phyloP scores from a whole-genome alignment of 2,888 invertebrate genomes.

The Drosophila niveifrons region DNA sequence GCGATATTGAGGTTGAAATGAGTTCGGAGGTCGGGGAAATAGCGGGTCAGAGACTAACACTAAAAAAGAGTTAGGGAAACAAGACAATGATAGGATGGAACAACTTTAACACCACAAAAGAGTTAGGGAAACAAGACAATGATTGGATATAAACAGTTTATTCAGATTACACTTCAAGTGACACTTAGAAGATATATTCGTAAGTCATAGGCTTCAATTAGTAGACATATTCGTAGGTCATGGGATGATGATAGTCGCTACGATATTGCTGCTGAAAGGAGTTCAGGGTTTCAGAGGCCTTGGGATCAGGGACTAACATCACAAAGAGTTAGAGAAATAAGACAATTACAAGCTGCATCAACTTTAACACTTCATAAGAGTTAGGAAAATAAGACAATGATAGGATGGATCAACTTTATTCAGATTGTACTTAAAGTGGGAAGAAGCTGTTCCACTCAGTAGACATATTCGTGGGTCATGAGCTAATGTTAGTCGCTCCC shows the following conservation, averaged over 20 bases:
- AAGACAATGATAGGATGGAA: too few relatives aligned
- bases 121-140: too few relatives aligned
- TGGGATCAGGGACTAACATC: conserved; percentile 4
- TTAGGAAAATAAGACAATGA: conserved; percentile 60
- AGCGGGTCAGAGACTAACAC: conserved; percentile 14
- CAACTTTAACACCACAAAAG: too few relatives aligned
- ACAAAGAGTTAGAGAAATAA: too few relatives aligned
- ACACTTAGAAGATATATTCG: conserved; percentile 69
- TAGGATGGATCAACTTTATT: conserved; percentile 57
- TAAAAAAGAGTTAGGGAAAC: too few relatives aligned
- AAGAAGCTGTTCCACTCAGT: conserved; percentile 37
- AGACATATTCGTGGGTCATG: conserved; percentile 77
- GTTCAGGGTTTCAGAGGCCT: conserved; percentile 67
- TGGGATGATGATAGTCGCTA: conserved; percentile 75
- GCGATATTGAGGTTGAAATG: too few relatives aligned
- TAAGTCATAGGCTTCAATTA: too few relatives aligned
- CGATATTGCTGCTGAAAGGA: conserved; percentile 83
- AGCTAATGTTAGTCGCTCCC: conserved; percentile 79
- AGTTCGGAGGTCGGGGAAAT: too few relatives aligned
- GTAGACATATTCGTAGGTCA: too few relatives aligned
- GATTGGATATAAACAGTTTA: conserved; percentile 49
- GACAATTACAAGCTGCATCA: too few relatives aligned
- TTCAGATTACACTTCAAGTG: conserved; percentile 43
- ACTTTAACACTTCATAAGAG: conserved; percentile 66
- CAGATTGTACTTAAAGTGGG: conserved; percentile 54